phyloP scores from a whole-genome alignment of 2,888 invertebrate species.

The Leucoma salicis region DNA sequence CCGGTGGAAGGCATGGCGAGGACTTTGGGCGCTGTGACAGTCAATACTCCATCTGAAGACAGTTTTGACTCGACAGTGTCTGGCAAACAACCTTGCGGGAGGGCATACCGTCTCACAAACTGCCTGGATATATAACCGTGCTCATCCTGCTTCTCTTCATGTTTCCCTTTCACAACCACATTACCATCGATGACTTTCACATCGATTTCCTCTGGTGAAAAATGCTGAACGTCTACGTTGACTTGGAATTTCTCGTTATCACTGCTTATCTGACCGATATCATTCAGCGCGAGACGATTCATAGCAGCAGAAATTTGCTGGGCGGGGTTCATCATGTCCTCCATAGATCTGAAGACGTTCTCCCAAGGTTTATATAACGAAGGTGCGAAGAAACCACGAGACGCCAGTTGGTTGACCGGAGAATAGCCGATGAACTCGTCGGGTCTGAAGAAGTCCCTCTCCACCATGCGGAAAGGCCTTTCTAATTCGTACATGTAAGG shows the following conservation, averaged over 20 bases:
- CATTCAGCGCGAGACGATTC: slow-evolving; percentile 62
- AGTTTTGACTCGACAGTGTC: slow-evolving; percentile 87
- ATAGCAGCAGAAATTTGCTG: slow-evolving; percentile 55
- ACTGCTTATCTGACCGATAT: slow-evolving; percentile 66
- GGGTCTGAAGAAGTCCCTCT: slow-evolving; percentile 53
- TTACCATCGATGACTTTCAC: slow-evolving; percentile 87
- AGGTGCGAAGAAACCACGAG: slow-evolving; percentile 33
- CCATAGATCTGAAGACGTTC: slow-evolving; percentile 37
- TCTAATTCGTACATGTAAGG: slow-evolving; percentile 57
- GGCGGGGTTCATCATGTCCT: slow-evolving; percentile 49
- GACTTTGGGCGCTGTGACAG: slow-evolving; percentile 85
- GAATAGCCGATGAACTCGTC: slow-evolving; percentile 39
- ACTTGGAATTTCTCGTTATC: slow-evolving; percentile 84
- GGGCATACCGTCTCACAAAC: slow-evolving; percentile 86
- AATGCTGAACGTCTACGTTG: slow-evolving; percentile 89
- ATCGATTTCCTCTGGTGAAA: slow-evolving; percentile 87
- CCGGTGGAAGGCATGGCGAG: slow-evolving; percentile 63
- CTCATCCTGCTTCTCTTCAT: slow-evolving; percentile 88
- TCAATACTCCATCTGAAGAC: slow-evolving; percentile 89
- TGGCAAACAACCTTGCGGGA: slow-evolving; percentile 88
- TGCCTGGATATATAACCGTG: slow-evolving; percentile 88
- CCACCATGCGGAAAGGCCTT: slow-evolving; percentile 59
- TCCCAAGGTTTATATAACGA: slow-evolving; percentile 44
- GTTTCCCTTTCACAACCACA: slow-evolving; percentile 88
- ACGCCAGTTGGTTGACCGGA: slow-evolving; percentile 36